Conservation (phyloP, 1,140 invertebrate genomes). For the Camponotus floridanus region DNA sequence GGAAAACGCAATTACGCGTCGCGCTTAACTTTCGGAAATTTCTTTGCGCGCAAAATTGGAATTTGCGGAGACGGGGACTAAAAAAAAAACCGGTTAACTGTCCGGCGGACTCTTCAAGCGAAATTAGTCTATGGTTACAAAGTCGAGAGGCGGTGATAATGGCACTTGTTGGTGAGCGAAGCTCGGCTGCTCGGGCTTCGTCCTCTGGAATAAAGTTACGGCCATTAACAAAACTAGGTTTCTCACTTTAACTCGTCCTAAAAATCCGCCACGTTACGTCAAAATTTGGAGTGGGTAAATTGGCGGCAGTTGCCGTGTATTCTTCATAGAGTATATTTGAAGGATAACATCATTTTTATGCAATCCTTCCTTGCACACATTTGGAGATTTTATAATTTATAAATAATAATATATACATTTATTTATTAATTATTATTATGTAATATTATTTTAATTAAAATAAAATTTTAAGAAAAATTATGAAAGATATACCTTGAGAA, state of each 20-base stretch:
- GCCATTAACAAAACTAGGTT: conserved; percentile 63
- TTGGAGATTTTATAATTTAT: background rate
- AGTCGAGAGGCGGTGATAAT: conserved; percentile 60
- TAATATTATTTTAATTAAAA: conserved; percentile 7
- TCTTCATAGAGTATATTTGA: conserved; percentile 28
- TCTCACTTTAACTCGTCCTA: conserved; percentile 59
- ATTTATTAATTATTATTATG: background rate
- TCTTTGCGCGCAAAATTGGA: conserved; percentile 62
- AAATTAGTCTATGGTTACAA: conserved; percentile 62
- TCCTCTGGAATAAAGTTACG: conserved; percentile 55
- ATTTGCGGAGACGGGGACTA: conserved; percentile 42
- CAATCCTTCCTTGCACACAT: background rate
- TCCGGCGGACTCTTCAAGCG: conserved; percentile 51
- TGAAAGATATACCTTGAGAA: background rate
- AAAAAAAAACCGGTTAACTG: conserved; percentile 52
- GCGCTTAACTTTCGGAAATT: conserved; percentile 57
- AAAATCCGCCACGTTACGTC: conserved; percentile 42
- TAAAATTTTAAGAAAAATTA: conserved; percentile 15
- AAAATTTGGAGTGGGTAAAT: conserved; percentile 48
- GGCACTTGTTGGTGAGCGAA: conserved; percentile 55
- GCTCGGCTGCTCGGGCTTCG: conserved; percentile 40
- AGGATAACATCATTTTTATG: background rate
- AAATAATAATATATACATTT: background rate
- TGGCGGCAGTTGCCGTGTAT: conserved; percentile 55
- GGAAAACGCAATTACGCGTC: conserved; percentile 41